Conservation (phyloP, 2,797 vertebrate genomes). For the Hirundo rustica region DNA sequence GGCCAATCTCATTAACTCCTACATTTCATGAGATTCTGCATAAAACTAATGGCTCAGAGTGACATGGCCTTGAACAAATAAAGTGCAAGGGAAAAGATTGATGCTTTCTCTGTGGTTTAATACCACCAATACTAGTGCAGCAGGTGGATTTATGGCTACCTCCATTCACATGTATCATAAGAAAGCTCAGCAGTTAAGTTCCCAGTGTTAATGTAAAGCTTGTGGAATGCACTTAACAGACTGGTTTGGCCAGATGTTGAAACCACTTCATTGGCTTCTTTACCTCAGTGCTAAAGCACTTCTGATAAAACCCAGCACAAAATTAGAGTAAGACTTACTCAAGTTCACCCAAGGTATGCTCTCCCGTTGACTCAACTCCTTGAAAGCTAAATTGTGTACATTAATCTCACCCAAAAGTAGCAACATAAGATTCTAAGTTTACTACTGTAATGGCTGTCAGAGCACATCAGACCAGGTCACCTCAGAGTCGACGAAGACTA, state of each 20-base stretch:
- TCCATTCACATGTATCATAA: neutral
- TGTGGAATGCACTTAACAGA: neutral
- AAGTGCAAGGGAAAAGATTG: neutral
- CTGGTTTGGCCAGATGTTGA: neutral
- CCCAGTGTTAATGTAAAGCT: neutral
- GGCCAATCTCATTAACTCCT: neutral
- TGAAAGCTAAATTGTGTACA: neutral
- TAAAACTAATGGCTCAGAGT: neutral
- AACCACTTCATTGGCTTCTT: neutral
- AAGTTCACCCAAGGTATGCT: neutral
- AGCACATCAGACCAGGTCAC: neutral
- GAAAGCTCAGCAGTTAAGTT: neutral
- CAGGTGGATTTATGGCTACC: neutral
- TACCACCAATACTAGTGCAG: neutral
- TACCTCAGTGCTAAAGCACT: neutral
- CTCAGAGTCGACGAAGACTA: neutral
- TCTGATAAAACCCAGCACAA: neutral
- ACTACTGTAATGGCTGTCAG: neutral
- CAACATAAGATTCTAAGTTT: neutral
- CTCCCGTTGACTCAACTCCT: neutral
- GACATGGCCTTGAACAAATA: neutral
- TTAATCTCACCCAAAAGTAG: neutral
- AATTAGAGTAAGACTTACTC: neutral
- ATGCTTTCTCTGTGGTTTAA: neutral
- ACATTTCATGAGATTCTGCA: neutral